Conservation (phyloP, 2,797 vertebrate genomes). For the Menidia menidia region DNA sequence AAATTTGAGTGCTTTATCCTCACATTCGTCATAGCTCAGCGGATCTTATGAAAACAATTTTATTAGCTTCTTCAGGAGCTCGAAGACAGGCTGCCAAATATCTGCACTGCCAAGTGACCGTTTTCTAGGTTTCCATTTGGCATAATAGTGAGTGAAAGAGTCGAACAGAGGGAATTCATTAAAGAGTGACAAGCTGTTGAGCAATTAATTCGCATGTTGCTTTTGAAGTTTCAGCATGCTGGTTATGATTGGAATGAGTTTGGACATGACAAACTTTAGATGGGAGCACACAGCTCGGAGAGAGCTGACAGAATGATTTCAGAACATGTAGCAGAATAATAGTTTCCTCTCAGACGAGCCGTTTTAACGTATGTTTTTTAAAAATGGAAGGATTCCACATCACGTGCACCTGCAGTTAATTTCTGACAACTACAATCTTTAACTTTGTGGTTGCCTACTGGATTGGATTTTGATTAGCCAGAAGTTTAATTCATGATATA, state of each 20-base stretch:
- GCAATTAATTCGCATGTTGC: constrained; percentile 42
- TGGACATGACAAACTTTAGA: constrained; percentile 3
- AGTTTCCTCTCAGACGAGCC: neutral
- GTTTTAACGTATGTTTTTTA: too few species aligned
- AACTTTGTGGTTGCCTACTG: too few species aligned
- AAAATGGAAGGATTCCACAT: too few species aligned
- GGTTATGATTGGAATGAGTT: constrained; percentile 39
- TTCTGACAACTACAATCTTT: too few species aligned
- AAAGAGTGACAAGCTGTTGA: constrained; percentile 38
- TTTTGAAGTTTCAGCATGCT: constrained; percentile 16
- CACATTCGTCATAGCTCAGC: constrained; percentile 33
- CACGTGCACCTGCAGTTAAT: too few species aligned
- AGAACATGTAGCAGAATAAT: neutral
- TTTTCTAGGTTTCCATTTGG: constrained; percentile 36
- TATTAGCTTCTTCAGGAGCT: constrained; percentile 51
- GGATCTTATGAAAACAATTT: constrained; percentile 46
- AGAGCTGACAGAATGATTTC: constrained; percentile 26
- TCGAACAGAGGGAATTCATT: constrained; percentile 65
- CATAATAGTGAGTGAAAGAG: constrained; percentile 43
- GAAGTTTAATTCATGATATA: too few species aligned
- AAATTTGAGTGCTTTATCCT: constrained; percentile 30
- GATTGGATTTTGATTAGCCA: too few species aligned
- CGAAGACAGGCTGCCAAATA: constrained; percentile 50
- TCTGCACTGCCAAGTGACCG: constrained; percentile 57
- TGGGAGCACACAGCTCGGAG: constrained; percentile 8